phyloP scores from a whole-genome alignment of 1,140 invertebrate genomes.

The Leptopilina clavipes region DNA sequence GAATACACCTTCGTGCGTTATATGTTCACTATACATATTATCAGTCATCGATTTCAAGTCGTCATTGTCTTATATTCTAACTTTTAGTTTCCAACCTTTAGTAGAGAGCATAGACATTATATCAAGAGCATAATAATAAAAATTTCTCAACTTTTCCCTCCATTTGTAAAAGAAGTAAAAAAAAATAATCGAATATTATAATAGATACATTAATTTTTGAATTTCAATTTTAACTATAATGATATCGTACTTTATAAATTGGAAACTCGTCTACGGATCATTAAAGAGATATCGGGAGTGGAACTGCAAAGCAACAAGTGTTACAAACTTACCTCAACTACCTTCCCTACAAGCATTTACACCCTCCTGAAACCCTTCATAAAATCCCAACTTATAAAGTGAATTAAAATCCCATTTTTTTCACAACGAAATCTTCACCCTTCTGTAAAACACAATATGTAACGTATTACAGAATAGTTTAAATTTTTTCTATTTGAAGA shows the following conservation, averaged over 20 bases:
- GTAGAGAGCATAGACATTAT: too few relatives aligned
- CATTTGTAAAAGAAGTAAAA: too few relatives aligned
- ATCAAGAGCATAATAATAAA: too few relatives aligned
- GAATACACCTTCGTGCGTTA: conserved; percentile 16
- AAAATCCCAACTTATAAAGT: neutral
- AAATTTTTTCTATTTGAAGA: too few relatives aligned
- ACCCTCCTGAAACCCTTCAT: neutral
- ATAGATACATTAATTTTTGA: too few relatives aligned
- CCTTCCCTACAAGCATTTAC: conserved; percentile 42
- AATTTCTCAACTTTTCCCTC: too few relatives aligned
- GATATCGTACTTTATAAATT: too few relatives aligned
- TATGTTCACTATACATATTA: conserved; percentile 7
- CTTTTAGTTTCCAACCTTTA: neutral
- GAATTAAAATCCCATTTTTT: neutral
- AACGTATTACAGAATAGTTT: too few relatives aligned
- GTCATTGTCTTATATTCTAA: neutral
- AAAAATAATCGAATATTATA: too few relatives aligned
- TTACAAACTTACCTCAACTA: conserved; percentile 56
- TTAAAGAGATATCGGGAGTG: neutral
- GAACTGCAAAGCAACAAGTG: conserved; percentile 56
- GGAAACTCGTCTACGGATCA: too few relatives aligned
- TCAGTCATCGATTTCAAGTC: conserved; percentile 27
- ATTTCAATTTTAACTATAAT: too few relatives aligned
- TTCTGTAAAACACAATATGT: neutral
- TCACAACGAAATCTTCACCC: neutral